Evolutionary conservation across 2,888 invertebrate genomes (phyloP), one percentile per base, ranked within the genome.

Genomic region (Candidula unifasciata): DNA sequence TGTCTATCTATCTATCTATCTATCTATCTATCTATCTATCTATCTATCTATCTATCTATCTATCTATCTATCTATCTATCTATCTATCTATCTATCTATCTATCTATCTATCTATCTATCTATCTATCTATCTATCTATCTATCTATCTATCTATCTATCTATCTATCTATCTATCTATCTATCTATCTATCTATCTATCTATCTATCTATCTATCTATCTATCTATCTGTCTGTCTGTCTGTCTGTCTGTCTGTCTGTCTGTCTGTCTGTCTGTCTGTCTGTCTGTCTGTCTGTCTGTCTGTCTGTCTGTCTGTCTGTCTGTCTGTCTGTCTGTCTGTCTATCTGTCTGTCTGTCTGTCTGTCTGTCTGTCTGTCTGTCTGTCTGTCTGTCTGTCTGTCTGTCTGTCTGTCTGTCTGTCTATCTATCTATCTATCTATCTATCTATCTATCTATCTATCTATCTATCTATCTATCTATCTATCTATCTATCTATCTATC

Each of bases 241-340:
- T 60, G n/a, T 60, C 60, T 60, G n/a, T 60, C 60, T 60, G n/a
- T 60, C 60, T 60, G n/a, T 60, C 60, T 60, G n/a, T n/a, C 66
- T 35, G 27, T 27, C 66, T 21, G 66, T n/a, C 66, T 37, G 54
- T 57, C 60, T 18, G 27, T 57, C 35, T 27, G 27, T 30, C 52
- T 37, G 30, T 30, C 64, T 37, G 16, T 57, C 27, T 52, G 35
- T 21, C 57, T 33, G 27, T 60, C 78, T 78, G 16, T 33, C 8
- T 60, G 3, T 78, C 33, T 78, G 13, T 74, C 44, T 74, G 8
- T 16, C 74, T n/a, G 18, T 44, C 35, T 44, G 18, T 44, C 74
- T n/a, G 35, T 37, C n/a, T n/a, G 18, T 10, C 74, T n/a, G 44
- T 74, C 27, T 37, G 44, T 44, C 74, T 74, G 37, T 35, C 74